Conservation (phyloP, 2,113 vertebrate genomes). For the Ceyx margarethae region DNA sequence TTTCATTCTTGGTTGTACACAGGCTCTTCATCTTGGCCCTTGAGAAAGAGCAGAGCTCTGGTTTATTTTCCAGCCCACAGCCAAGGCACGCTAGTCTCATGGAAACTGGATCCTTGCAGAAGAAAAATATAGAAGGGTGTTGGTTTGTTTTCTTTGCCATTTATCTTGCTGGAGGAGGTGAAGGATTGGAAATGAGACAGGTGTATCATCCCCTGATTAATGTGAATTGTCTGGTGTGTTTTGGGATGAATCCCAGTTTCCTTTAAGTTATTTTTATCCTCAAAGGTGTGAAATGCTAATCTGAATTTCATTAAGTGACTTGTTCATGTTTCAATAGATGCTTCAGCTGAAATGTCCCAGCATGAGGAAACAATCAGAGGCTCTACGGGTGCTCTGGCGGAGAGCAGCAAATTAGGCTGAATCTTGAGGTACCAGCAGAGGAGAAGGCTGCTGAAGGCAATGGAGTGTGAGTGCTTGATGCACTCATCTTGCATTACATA, state of each 20-base stretch:
- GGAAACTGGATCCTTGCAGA: neutral
- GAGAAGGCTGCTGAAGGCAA: neutral
- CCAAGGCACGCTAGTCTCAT: neutral
- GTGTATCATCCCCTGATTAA: neutral
- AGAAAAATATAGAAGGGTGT: neutral
- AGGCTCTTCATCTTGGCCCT: neutral
- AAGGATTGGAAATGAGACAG: neutral
- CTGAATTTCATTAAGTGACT: neutral
- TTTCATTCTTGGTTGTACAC: neutral
- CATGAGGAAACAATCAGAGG: neutral
- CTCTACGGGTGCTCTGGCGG: fast-evolving
- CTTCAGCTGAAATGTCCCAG: neutral
- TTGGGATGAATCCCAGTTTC: constrained; percentile 5
- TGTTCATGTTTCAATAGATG: neutral
- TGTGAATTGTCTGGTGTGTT: neutral
- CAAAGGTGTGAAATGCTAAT: neutral
- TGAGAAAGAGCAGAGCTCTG: neutral
- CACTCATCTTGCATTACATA: neutral
- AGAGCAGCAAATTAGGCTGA: neutral
- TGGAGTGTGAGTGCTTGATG: neutral
- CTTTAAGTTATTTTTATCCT: constrained; percentile 8
- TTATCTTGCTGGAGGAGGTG: neutral
- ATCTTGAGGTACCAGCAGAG: neutral
- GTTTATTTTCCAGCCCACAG: neutral
- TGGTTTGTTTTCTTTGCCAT: constrained; percentile 9